Conservation (phyloP, 2,113 vertebrate genomes). For the Leptobrachium leishanense region DNA sequence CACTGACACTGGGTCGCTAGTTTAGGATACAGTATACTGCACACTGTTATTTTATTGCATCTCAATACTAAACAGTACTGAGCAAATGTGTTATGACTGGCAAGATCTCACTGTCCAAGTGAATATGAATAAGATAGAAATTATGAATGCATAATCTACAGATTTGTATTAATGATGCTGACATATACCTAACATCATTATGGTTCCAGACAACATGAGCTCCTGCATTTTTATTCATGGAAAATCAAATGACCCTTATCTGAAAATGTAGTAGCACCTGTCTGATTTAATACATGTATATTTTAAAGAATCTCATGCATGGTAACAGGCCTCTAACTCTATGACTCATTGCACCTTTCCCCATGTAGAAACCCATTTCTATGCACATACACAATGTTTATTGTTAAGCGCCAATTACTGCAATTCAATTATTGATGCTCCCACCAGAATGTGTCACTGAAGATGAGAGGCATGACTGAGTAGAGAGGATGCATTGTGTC, state of each 20-base stretch:
- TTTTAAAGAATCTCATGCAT: background rate
- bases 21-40: too few species aligned
- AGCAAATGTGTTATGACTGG: background rate
- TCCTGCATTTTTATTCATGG: background rate
- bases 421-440: background rate
- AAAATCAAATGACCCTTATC: background rate
- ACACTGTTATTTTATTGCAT: too few species aligned
- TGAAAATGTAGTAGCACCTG: background rate
- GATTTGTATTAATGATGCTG: conserved; percentile 1
- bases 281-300: background rate
- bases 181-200: background rate
- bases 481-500: background rate
- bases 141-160: conserved; percentile 39
- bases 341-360: conserved; percentile 16
- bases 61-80: background rate
- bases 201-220: background rate
- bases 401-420: background rate
- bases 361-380: too few species aligned
- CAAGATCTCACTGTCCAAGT: conserved; percentile 55
- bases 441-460: background rate
- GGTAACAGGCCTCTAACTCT: background rate
- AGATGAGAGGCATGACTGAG: background rate
- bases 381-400: conserved; percentile 5
- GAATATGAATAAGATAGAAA: conserved; percentile 38
- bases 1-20: too few species aligned